phyloP scores from a whole-genome alignment of 1,140 invertebrate species.

The Teleopsis dalmanni region DNA sequence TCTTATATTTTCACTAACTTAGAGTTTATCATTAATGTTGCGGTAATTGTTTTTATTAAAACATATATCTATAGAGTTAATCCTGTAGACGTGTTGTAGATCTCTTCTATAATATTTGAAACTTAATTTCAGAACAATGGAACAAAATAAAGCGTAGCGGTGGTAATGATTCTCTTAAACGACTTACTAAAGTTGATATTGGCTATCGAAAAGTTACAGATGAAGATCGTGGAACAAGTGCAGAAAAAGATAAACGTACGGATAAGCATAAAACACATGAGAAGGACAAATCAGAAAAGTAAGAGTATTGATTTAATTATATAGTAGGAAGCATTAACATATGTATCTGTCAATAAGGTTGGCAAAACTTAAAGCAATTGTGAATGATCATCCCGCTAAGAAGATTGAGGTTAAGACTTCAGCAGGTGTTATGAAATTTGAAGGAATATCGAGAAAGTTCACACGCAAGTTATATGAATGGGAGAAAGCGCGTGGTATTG shows the following conservation, averaged over 20 bases:
- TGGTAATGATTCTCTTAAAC: slow-evolving; percentile 31
- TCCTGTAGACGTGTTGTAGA: no score
- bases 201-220: slow-evolving; percentile 27
- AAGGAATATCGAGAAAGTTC: slow-evolving; percentile 80
- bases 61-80: no score
- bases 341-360: no score
- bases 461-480: slow-evolving; percentile 83
- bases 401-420: slow-evolving; percentile 74
- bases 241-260: slow-evolving; percentile 5
- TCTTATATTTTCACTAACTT: no score
- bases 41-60: no score
- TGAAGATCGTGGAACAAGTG: slow-evolving; percentile 31
- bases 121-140: slow-evolving; percentile 54
- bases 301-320: no score
- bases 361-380: slow-evolving; percentile 56
- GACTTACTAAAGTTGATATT: slow-evolving; percentile 25
- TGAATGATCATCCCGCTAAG: slow-evolving; percentile 50
- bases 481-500: slow-evolving; percentile 77
- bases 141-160: slow-evolving; percentile 49
- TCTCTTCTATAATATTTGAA: no score
- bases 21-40: no score
- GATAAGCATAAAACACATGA: slow-evolving; percentile 32
- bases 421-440: slow-evolving; percentile 71
- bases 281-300: slow-evolving; percentile 31
- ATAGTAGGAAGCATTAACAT: no score